Conservation (phyloP, 2,888 invertebrate genomes). For the Synanthedon vespiformis region DNA sequence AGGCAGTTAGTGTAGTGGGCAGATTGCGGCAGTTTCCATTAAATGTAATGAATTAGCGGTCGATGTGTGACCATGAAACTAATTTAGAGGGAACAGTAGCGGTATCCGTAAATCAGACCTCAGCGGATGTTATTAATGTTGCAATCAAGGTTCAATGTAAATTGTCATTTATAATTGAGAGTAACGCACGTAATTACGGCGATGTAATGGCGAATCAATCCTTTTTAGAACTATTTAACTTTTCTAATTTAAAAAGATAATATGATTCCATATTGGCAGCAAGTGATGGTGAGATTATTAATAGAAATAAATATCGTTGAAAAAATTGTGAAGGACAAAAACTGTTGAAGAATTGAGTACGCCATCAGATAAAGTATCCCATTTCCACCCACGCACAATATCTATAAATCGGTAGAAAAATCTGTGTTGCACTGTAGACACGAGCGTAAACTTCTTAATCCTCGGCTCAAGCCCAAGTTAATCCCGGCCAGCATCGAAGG, state of each 20-base stretch:
- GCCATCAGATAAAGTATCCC: not conserved
- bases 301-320: no score
- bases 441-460: slow-evolving; percentile 6
- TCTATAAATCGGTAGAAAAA: slow-evolving; percentile 11
- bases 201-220: no score
- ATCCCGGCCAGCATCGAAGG: slow-evolving; percentile 6
- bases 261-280: not conserved
- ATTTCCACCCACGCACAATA: slow-evolving; percentile 1
- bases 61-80: no score
- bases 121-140: slow-evolving; percentile 7
- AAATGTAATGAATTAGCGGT: no score
- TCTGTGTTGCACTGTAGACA: slow-evolving; percentile 1
- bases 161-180: slow-evolving; percentile 18
- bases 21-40: no score
- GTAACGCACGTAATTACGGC: no score
- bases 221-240: no score
- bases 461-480: slow-evolving; percentile 7
- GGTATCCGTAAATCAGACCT: slow-evolving; percentile 4
- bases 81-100: slow-evolving; percentile 1
- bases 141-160: slow-evolving; percentile 8
- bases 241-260: not conserved
- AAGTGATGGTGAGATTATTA: not conserved
- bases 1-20: no score
- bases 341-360: not conserved
- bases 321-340: no score